Conservation (phyloP, 2,888 invertebrate species). For the Cryptocephalus primarius region DNA sequence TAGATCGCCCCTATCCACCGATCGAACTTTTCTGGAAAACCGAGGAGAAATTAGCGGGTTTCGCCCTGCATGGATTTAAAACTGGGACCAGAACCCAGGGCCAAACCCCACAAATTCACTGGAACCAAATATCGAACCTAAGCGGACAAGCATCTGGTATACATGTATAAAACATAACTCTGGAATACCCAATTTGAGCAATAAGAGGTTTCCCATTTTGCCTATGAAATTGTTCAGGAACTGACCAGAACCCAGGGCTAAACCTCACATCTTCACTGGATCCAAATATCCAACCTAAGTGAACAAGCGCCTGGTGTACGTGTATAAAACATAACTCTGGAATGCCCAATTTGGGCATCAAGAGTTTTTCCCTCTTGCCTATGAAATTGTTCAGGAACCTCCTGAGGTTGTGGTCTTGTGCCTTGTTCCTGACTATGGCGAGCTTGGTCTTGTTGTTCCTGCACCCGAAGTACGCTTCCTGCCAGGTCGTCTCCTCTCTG, state of each 20-base stretch:
- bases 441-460: conserved; percentile 21
- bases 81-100: no score
- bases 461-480: conserved; percentile 26
- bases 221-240: conserved; percentile 25
- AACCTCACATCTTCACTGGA: no score
- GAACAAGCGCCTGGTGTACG: no score
- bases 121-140: no score
- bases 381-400: conserved; percentile 24
- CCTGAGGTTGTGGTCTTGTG: conserved; percentile 22
- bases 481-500: conserved; percentile 21
- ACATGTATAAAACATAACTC: no score
- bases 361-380: conserved; percentile 13
- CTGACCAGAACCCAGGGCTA: neutral
- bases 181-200: no score
- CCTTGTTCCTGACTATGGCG: conserved; percentile 20
- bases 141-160: no score
- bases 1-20: conserved; percentile 76
- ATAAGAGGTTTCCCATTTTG: conserved; percentile 5
- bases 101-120: no score
- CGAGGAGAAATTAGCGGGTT: neutral
- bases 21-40: conserved; percentile 36
- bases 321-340: no score
- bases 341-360: no score
- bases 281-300: no score
- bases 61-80: no score